These are phyloP conservation scores for Periparus ater DNA, from an alignment of 2,797 vertebrate genomes.

Conservation along the genomic window DNA sequence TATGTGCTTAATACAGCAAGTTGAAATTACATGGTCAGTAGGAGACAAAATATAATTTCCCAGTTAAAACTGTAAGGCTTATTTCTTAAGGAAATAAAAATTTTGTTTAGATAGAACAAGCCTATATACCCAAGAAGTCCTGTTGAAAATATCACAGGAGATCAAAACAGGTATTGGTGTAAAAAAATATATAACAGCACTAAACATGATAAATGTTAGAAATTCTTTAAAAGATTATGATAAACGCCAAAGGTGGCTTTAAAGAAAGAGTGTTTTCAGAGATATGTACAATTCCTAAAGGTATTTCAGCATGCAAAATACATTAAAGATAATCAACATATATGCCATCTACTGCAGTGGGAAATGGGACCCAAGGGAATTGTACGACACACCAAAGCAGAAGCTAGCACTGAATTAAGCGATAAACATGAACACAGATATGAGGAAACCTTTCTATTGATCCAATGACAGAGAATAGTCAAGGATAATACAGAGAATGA, in stretches of 20 bases:
- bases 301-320: not conserved
- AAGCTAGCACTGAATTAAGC: not conserved
- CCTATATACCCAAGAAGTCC: not conserved
- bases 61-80: not conserved
- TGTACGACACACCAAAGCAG: not conserved
- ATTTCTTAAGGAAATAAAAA: not conserved
- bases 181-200: not conserved
- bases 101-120: not conserved
- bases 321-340: not conserved
- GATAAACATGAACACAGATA: fast-evolving
- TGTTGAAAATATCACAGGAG: not conserved
- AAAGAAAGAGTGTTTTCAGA: constrained; percentile 9
- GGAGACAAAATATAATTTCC: not conserved
- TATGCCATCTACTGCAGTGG: not conserved
- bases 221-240: not conserved
- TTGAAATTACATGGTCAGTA: not conserved
- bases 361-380: not conserved
- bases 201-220: not conserved
- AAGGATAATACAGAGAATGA: not conserved
- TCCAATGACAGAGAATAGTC: not conserved
- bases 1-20: not conserved
- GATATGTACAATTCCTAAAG: not conserved
- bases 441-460: not conserved
- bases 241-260: not conserved
- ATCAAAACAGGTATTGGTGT: not conserved